Percentiles rank a stretch among this genome's conserved stretches.
These are phyloP conservation scores for Eriocheir sinensis DNA, from an alignment of 1,140 invertebrate genomes.

Conservation along the genomic window DNA sequence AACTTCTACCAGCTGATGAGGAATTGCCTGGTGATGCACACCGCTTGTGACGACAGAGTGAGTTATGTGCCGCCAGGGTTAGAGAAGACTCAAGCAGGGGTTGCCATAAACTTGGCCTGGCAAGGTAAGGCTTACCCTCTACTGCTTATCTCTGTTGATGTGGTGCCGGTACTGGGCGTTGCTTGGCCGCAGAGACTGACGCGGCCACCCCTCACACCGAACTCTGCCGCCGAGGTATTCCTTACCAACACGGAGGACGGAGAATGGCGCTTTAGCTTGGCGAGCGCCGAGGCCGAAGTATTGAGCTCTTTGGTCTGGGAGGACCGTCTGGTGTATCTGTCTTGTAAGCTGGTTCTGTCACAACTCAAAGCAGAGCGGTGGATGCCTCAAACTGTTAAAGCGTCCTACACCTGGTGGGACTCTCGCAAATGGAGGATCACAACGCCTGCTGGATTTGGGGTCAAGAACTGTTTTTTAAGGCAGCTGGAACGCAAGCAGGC, in stretches of 20 bases:
- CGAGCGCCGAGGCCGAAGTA: slow-evolving; percentile 45
- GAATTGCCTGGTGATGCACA: not conserved
- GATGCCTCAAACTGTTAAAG: slow-evolving; percentile 57
- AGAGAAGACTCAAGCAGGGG: slow-evolving; percentile 56
- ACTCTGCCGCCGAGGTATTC: not conserved
- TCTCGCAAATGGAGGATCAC: slow-evolving; percentile 58
- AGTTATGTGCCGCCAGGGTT: slow-evolving; percentile 58
- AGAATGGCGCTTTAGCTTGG: slow-evolving; percentile 51
- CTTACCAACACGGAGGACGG: slow-evolving; percentile 55
- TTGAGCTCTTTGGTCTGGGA: not conserved
- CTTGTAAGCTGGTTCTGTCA: slow-evolving; percentile 49
- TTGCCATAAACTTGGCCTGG: slow-evolving; percentile 43
- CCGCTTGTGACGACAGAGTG: not conserved
- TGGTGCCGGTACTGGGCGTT: slow-evolving; percentile 50
- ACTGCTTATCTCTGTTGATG: slow-evolving; percentile 46
- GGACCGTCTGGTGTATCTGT: slow-evolving; percentile 49
- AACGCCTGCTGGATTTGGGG: slow-evolving; percentile 40
- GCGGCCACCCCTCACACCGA: slow-evolving; percentile 44
- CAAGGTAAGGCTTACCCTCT: slow-evolving; percentile 58
- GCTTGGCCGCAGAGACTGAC: slow-evolving; percentile 30
- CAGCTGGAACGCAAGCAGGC: not conserved
- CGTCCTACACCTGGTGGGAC: slow-evolving; percentile 51
- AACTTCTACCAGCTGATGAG: slow-evolving; percentile 34
- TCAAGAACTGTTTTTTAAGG: slow-evolving; percentile 38
- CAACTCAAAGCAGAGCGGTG: slow-evolving; percentile 58